Percentiles rank a stretch among this genome's conserved stretches.
Evolutionary conservation across 1,140 invertebrate genomes (phyloP).

Genomic region (Halesus radiatus): DNA sequence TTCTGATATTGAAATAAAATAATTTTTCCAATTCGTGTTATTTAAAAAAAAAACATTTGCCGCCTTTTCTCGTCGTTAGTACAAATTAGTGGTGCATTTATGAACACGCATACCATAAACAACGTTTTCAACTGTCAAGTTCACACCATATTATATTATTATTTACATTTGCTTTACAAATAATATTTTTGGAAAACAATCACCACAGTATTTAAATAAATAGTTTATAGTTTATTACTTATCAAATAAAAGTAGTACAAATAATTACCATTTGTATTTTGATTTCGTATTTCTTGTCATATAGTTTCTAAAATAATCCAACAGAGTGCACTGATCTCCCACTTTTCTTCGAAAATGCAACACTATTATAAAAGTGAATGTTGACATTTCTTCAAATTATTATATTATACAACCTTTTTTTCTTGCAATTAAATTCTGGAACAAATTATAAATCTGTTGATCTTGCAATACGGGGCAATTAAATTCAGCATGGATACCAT

Average conservation of each 20-base stretch:
- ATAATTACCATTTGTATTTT: neutral
- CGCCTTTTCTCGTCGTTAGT: neutral
- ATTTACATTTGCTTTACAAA: neutral
- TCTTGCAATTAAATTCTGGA: neutral
- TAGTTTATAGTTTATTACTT: no score
- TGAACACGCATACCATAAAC: conserved; percentile 35
- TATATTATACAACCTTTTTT: neutral
- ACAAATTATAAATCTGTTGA: neutral
- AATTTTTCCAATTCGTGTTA: neutral
- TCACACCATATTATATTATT: neutral
- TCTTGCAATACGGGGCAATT: neutral
- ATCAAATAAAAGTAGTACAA: neutral
- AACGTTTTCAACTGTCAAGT: neutral
- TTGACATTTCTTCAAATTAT: conserved; percentile 23
- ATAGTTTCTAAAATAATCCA: neutral
- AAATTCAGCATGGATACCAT: neutral
- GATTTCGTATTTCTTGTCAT: conserved; percentile 13
- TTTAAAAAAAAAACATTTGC: neutral
- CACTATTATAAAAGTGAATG: neutral
- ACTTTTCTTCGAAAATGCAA: neutral
- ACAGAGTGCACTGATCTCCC: conserved; percentile 16
- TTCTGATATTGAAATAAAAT: neutral
- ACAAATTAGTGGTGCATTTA: conserved; percentile 1
- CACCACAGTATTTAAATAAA: no score
- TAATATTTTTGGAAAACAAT: neutral